Evolutionary conservation across 2,797 vertebrate species (phyloP).

Genomic region (Myoxocephalus aenaeus): DNA sequence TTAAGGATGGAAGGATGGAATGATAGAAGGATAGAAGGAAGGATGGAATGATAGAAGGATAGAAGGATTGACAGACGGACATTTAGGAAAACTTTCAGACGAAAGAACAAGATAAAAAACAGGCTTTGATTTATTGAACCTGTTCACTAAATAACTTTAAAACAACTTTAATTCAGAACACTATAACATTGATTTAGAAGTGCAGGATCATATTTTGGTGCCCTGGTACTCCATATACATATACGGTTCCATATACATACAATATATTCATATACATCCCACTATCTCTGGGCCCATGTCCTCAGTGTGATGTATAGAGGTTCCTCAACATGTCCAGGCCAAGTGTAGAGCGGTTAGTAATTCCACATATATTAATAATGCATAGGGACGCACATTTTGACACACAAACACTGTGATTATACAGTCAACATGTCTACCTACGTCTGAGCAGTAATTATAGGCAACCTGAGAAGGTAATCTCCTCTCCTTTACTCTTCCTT

Average conservation of each 20-base stretch:
- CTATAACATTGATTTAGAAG: neutral
- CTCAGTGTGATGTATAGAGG: neutral
- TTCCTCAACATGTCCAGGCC: neutral
- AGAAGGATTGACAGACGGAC: neutral
- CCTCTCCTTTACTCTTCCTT: neutral
- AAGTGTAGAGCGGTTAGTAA: slow-evolving; percentile 5
- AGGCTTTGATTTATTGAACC: neutral
- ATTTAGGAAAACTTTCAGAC: neutral
- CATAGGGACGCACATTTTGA: neutral
- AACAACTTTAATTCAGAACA: neutral
- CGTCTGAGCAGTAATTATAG: slow-evolving; percentile 27
- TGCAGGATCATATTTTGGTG: neutral
- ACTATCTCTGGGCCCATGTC: neutral
- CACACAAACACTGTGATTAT: neutral
- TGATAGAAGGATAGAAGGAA: too few species aligned
- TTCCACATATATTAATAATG: slow-evolving; percentile 1
- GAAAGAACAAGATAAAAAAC: neutral
- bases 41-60: too few species aligned
- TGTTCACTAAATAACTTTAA: too few species aligned
- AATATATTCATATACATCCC: neutral
- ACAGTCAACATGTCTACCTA: neutral
- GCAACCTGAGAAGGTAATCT: neutral
- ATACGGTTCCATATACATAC: neutral
- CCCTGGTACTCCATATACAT: neutral
- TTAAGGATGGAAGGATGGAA: too few species aligned